Conservation (phyloP, 1,140 invertebrate genomes). For the Drosophila paulistorum region DNA sequence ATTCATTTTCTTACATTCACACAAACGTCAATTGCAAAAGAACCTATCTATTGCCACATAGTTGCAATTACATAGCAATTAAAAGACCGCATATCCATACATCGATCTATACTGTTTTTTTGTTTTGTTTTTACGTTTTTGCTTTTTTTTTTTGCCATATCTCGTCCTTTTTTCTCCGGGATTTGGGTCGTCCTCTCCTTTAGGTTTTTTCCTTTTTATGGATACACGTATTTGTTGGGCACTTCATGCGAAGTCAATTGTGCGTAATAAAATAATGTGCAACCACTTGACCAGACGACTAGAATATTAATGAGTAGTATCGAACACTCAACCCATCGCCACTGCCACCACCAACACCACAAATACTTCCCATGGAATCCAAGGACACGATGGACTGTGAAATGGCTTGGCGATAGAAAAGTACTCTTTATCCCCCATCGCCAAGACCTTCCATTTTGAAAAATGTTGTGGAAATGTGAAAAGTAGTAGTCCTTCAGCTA, state of each 20-base stretch:
- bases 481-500: background rate
- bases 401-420: background rate
- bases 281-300: slow-evolving; percentile 62
- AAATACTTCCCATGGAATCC: background rate
- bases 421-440: background rate
- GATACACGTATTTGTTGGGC: slow-evolving; percentile 27
- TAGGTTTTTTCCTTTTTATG: slow-evolving; percentile 25
- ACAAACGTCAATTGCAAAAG: background rate
- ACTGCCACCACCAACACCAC: too few relatives aligned
- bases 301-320: slow-evolving; percentile 69
- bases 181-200: background rate
- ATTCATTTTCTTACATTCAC: slow-evolving; percentile 3
- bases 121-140: too few relatives aligned
- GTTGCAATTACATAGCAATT: slow-evolving; percentile 30
- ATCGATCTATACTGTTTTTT: background rate
- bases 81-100: slow-evolving; percentile 36
- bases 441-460: background rate
- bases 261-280: slow-evolving; percentile 77
- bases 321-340: slow-evolving; percentile 1
- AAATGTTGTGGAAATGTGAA: background rate
- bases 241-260: slow-evolving; percentile 63
- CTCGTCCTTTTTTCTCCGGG: background rate
- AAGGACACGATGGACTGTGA: background rate
- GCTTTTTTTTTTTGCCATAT: background rate
- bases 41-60: background rate